These are phyloP conservation scores for Manduca sexta DNA, from an alignment of 1,140 invertebrate genomes.

Conservation along the genomic window DNA sequence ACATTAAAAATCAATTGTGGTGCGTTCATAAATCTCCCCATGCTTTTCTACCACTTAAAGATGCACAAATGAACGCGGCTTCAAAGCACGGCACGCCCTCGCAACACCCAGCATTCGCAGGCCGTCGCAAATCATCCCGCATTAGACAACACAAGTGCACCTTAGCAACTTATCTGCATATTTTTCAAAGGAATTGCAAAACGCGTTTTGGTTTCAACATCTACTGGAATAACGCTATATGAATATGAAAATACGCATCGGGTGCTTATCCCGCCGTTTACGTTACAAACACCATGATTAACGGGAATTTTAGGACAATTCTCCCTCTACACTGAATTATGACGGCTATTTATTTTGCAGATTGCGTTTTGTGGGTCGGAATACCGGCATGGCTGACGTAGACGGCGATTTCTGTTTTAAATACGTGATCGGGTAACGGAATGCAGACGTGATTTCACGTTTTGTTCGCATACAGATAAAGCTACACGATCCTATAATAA, in stretches of 20 bases:
- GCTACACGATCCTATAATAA: too few relatives aligned
- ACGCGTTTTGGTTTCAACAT: slow-evolving; percentile 28
- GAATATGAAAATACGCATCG: slow-evolving; percentile 33
- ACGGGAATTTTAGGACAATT: slow-evolving; percentile 15
- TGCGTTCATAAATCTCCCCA: too few relatives aligned
- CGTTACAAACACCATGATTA: slow-evolving; percentile 14
- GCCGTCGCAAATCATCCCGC: neutral
- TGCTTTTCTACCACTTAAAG: too few relatives aligned
- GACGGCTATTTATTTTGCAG: slow-evolving; percentile 18
- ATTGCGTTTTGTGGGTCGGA: neutral
- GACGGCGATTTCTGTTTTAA: too few relatives aligned
- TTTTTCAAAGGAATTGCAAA: slow-evolving; percentile 29
- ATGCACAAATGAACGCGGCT: too few relatives aligned
- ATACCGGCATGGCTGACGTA: neutral
- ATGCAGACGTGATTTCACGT: too few relatives aligned
- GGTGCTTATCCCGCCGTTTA: slow-evolving; percentile 22
- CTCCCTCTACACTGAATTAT: slow-evolving; percentile 13
- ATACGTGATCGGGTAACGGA: too few relatives aligned
- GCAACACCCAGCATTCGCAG: too few relatives aligned
- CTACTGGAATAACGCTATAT: slow-evolving; percentile 12
- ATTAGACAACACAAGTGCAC: neutral
- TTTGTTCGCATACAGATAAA: too few relatives aligned
- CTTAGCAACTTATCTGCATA: slow-evolving; percentile 13
- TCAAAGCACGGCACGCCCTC: too few relatives aligned
- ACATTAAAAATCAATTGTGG: too few relatives aligned